Percentiles rank a stretch among this genome's conserved stretches.
Evolutionary conservation across 2,888 invertebrate species (phyloP).

Genomic region (Sesia bembeciformis): DNA sequence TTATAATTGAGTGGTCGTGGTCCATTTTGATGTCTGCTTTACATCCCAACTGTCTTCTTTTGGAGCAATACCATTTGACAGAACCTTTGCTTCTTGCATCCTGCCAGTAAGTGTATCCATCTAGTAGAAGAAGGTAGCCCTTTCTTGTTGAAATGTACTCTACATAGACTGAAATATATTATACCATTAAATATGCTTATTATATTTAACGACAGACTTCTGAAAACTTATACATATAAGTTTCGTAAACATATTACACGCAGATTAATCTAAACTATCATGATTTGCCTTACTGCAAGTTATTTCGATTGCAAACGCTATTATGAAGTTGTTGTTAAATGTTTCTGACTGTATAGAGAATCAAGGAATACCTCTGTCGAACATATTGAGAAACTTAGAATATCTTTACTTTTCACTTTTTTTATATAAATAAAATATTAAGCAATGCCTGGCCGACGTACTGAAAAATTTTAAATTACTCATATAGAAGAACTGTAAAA

Average conservation of each 20-base stretch:
- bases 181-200: background rate
- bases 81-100: conserved; percentile 17
- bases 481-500: no score
- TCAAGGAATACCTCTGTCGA: no score
- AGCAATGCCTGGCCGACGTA: no score
- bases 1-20: conserved; percentile 1
- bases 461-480: no score
- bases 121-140: conserved; percentile 15
- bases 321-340: conserved; percentile 11
- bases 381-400: no score
- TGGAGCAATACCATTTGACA: conserved; percentile 24
- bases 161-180: conserved; percentile 8
- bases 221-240: background rate
- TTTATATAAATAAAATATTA: no score
- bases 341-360: conserved; percentile 9
- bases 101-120: conserved; percentile 25
- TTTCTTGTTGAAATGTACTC: conserved; percentile 18
- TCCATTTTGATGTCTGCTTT: conserved; percentile 18
- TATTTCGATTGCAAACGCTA: no score
- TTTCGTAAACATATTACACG: background rate
- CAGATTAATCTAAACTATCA: no score
- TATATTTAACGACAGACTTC: background rate
- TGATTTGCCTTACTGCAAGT: no score
- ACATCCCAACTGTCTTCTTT: conserved; percentile 13
- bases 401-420: no score